phyloP scores from a whole-genome alignment of 1,140 invertebrate species.

The Eurosta solidaginis region DNA sequence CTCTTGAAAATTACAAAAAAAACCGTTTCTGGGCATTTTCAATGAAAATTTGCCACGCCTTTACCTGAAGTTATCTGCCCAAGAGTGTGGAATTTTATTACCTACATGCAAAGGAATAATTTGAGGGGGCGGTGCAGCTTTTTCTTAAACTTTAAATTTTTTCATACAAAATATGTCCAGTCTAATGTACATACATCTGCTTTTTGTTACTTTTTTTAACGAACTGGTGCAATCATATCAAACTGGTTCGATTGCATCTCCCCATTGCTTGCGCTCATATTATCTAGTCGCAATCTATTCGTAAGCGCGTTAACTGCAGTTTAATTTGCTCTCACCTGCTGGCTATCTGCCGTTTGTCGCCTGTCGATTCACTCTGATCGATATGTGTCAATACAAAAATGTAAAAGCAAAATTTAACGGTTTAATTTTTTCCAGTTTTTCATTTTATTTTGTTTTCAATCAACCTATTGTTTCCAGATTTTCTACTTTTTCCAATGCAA shows the following conservation, averaged over 20 bases:
- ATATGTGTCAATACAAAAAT: not conserved
- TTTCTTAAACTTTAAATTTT: too few species aligned
- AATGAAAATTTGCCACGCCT: too few species aligned
- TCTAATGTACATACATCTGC: too few species aligned
- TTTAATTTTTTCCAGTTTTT: not conserved
- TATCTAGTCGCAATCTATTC: not conserved
- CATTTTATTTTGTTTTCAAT: too few species aligned
- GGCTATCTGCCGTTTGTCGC: too few species aligned
- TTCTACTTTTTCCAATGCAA: conserved; percentile 1
- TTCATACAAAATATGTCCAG: too few species aligned
- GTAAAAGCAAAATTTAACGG: not conserved
- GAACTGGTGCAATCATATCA: not conserved
- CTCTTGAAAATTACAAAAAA: too few species aligned
- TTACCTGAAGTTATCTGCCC: too few species aligned
- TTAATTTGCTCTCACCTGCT: not conserved
- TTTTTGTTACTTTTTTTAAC: not conserved
- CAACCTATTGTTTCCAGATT: not conserved
- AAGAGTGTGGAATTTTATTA: too few species aligned
- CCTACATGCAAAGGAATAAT: too few species aligned
- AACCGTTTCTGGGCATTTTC: too few species aligned
- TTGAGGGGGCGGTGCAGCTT: too few species aligned
- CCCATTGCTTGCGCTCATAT: not conserved
- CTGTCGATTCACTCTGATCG: not conserved
- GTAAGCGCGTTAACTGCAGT: not conserved
- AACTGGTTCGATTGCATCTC: not conserved